These are phyloP conservation scores for Colletes gigas DNA, from an alignment of 1,140 invertebrate genomes.

Conservation along the genomic window DNA sequence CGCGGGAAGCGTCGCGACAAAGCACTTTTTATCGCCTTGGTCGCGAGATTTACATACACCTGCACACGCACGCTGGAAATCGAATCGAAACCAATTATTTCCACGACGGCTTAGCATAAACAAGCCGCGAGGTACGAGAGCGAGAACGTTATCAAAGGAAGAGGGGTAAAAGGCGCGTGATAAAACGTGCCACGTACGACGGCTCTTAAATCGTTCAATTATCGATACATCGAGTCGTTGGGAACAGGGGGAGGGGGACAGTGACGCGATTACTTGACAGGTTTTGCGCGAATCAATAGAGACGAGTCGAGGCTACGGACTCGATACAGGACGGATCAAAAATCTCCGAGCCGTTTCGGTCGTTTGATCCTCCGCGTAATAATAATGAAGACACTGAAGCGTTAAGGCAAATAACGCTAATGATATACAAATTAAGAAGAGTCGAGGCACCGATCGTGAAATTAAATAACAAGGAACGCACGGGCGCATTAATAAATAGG, in stretches of 20 bases:
- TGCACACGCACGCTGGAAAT: slow-evolving; percentile 17
- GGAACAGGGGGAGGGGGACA: neutral
- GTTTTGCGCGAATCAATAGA: slow-evolving; percentile 20
- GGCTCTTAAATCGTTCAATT: slow-evolving; percentile 47
- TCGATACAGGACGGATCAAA: slow-evolving; percentile 1
- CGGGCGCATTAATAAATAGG: slow-evolving; percentile 4
- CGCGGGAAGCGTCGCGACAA: no score
- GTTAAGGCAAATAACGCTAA: slow-evolving; percentile 29
- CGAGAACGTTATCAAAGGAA: slow-evolving; percentile 25
- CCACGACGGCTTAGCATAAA: slow-evolving; percentile 51
- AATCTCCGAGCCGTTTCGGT: neutral
- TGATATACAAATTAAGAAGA: slow-evolving; percentile 43
- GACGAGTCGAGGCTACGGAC: neutral
- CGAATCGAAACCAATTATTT: slow-evolving; percentile 65
- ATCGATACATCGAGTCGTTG: slow-evolving; percentile 18
- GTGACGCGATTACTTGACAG: slow-evolving; percentile 9
- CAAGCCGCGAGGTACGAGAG: slow-evolving; percentile 34
- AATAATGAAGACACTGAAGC: slow-evolving; percentile 37
- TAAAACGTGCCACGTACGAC: slow-evolving; percentile 26
- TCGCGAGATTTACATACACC: no score
- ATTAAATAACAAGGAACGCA: slow-evolving; percentile 17
- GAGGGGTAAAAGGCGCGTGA: slow-evolving; percentile 26
- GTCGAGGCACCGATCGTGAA: neutral
- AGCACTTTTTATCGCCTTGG: neutral
- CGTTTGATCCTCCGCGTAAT: slow-evolving; percentile 38